Percentiles rank a stretch among this genome's conserved stretches.
Conservation (phyloP, 2,113 vertebrate genomes). For the Excalfactoria chinensis region DNA sequence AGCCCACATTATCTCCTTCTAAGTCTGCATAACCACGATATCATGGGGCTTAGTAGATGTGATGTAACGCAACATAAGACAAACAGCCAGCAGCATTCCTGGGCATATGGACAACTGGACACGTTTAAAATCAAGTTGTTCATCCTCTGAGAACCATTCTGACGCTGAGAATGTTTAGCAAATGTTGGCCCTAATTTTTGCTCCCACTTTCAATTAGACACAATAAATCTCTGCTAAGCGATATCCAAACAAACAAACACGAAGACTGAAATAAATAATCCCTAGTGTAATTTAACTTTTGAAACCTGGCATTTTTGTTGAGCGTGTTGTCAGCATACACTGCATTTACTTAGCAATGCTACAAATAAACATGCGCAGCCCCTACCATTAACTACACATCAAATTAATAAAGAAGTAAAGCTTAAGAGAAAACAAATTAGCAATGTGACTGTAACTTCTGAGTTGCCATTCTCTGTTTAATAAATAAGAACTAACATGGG, state of each 20-base stretch:
- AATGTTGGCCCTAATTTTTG: neutral
- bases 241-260: neutral
- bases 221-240: neutral
- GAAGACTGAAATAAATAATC: neutral
- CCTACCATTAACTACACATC: neutral
- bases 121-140: neutral
- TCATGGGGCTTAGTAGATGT: fast-evolving
- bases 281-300: neutral
- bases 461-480: neutral
- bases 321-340: neutral
- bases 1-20: neutral
- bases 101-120: neutral
- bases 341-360: neutral
- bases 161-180: neutral
- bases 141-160: neutral
- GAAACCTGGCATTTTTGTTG: conserved; percentile 10
- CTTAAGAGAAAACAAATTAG: neutral
- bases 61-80: neutral
- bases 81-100: neutral
- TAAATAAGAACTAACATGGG: neutral
- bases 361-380: neutral
- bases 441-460: neutral
- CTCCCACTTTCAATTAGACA: neutral
- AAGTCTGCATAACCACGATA: neutral
- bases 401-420: neutral